A percentile compares a stretch with the other conserved stretches of the same genome.
Conservation (phyloP, 2,113 vertebrate species). For the Pedionomus torquatus region DNA sequence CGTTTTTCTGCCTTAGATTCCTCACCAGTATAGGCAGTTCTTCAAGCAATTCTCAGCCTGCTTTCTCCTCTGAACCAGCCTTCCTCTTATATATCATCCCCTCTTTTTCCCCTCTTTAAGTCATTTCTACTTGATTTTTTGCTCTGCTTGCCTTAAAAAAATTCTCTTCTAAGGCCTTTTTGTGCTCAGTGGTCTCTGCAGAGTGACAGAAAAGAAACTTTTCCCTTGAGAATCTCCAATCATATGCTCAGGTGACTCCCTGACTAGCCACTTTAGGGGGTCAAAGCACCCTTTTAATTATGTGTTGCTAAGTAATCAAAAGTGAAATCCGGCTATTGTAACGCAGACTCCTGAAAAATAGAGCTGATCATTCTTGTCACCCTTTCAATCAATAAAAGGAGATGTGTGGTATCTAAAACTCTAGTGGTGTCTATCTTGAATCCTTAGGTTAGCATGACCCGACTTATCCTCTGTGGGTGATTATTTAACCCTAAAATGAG, state of each 20-base stretch:
- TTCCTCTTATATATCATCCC: background rate
- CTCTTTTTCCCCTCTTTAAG: background rate
- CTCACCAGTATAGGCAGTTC: background rate
- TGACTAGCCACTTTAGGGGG: background rate
- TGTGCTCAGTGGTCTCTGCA: background rate
- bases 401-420: background rate
- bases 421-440: background rate
- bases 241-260: background rate
- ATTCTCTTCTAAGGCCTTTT: background rate
- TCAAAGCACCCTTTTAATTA: background rate
- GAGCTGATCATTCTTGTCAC: background rate
- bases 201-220: background rate
- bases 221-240: background rate
- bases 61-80: background rate
- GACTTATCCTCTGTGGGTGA: background rate
- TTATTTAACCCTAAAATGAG: background rate
- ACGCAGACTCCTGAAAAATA: fast-evolving
- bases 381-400: background rate
- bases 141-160: background rate
- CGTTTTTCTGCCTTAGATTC: background rate
- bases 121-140: background rate
- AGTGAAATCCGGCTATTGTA: background rate
- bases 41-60: background rate
- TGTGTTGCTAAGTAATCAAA: background rate
- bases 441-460: background rate